Evolutionary conservation across 2,797 vertebrate genomes (phyloP), one percentile per base, ranked within the genome.

Genomic region (Hydrocynus forskahlii): DNA sequence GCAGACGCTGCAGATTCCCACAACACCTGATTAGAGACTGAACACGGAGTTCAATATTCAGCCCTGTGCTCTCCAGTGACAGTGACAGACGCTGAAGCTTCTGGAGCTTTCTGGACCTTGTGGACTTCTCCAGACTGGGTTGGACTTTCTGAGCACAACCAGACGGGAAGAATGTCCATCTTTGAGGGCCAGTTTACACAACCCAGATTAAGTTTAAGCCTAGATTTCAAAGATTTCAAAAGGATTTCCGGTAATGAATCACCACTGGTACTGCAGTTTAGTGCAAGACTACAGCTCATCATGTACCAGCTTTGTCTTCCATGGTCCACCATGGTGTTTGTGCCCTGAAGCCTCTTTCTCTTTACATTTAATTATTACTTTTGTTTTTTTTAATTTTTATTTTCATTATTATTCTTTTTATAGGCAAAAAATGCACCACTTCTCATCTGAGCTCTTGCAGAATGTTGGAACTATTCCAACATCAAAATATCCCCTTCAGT

Each of bases 21-120:
- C 66, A 43, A 63, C 67, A 71, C 74, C 80, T 55, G 74, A 81
- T 81, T 76, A 76, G 43, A 12, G 80, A 25, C 64, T 14, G 55
- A 63, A 76, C 55, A 71, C n/a, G 60, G 66, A 59, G 38, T 57
- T 67, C 23, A 57, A n/a, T 50, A 59, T 74, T 52, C 73, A 38
- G 54, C 19, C 29, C 4, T 17, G 57, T 25, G 59, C 13, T 62
- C 59, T 62, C 67, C 3, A 4, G 63, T 2, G 25, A 81, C 66
- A 75, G 57, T 29, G n/a, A 69, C 38, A 52, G 43, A n/a, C 35
- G 52, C 62, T 75, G 21, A 16, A 50, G 54, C 40, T 38, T 62
- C 23, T 23, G 75, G 55, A 75, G 73, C 64, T 55, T 54, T 76
- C 66, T 16, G 38, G 55, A 75, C 72, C 14, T 63, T 12, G 40